These are phyloP conservation scores for Microcebus griseorufus DNA, from an alignment of 2,113 vertebrate genomes.

Conservation along the genomic window DNA sequence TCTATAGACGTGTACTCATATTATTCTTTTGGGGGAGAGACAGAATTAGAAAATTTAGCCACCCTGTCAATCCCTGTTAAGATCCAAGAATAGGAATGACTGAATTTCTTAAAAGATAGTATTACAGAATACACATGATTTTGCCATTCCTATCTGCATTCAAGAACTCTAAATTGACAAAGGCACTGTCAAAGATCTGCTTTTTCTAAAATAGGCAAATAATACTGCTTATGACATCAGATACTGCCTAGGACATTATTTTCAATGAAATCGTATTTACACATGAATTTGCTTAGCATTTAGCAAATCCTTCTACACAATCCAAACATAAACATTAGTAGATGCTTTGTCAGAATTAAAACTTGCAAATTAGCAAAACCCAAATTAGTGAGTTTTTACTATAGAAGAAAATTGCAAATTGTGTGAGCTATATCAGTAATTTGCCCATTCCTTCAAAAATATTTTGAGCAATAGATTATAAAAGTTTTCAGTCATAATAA, in stretches of 20 bases:
- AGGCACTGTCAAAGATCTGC: neutral
- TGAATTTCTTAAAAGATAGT: neutral
- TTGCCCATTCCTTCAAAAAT: neutral
- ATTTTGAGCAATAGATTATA: neutral
- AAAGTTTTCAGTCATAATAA: neutral
- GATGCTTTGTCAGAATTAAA: neutral
- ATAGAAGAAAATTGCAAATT: neutral
- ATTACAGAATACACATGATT: neutral
- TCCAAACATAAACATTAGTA: neutral
- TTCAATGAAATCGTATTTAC: neutral
- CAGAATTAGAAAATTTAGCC: neutral
- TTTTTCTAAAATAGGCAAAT: neutral
- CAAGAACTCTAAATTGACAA: neutral
- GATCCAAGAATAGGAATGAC: neutral
- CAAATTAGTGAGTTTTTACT: neutral
- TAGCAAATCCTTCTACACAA: neutral
- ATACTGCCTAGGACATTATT: neutral
- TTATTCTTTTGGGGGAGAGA: neutral
- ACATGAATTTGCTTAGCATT: neutral
- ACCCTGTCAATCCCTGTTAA: neutral
- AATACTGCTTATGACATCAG: neutral
- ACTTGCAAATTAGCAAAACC: neutral
- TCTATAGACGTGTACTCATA: neutral
- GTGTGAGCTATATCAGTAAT: neutral
- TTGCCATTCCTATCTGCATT: neutral